Percentiles rank a stretch among this genome's conserved stretches.
phyloP scores from a whole-genome alignment of 2,113 vertebrate species.

The Antidorcas marsupialis region DNA sequence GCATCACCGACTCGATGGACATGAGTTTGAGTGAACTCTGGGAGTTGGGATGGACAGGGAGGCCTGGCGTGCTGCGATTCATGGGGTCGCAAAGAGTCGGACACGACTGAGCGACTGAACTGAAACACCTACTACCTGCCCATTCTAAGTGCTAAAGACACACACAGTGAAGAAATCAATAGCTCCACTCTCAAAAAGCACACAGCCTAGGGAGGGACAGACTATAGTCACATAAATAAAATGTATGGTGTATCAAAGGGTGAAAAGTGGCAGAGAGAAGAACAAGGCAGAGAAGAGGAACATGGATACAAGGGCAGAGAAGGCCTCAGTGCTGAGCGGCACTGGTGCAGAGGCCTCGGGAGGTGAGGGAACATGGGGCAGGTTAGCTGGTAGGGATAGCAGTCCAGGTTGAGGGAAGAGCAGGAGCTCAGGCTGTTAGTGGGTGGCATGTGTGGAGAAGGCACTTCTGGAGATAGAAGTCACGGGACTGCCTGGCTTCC shows the following conservation, averaged over 20 bases:
- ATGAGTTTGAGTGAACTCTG: too few relatives aligned
- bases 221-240: not conserved
- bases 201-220: not conserved
- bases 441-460: fast-evolving
- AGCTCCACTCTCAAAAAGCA: not conserved
- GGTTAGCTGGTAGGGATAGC: not conserved
- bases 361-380: fast-evolving
- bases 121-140: not conserved
- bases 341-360: not conserved
- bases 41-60: too few relatives aligned
- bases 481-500: not conserved
- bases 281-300: too few relatives aligned
- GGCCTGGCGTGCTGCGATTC: too few relatives aligned
- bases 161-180: not conserved
- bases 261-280: not conserved
- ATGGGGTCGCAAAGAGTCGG: too few relatives aligned
- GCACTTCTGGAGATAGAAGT: not conserved
- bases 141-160: not conserved
- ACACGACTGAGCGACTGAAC: too few relatives aligned
- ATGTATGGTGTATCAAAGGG: not conserved
- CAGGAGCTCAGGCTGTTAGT: fast-evolving
- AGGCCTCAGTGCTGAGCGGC: not conserved
- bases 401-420: not conserved
- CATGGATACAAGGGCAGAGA: not conserved
- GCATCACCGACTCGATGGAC: too few relatives aligned